phyloP scores from a whole-genome alignment of 2,113 vertebrate genomes.

The Protomyctophum bolini region DNA sequence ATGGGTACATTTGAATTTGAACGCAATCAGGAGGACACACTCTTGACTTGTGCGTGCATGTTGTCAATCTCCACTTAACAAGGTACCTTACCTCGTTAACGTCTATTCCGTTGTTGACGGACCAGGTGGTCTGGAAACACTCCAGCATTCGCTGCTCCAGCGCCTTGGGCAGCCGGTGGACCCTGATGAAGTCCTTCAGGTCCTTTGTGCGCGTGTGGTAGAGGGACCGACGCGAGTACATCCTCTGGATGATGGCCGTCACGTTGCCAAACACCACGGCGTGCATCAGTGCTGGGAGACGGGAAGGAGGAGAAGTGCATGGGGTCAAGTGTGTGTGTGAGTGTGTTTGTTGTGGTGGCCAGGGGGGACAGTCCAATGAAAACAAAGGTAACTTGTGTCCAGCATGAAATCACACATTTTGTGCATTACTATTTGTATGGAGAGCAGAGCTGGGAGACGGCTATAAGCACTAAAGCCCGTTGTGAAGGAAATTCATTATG shows the following conservation, averaged over 20 bases:
- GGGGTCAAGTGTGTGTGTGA: not conserved
- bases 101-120: slow-evolving; percentile 96
- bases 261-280: slow-evolving; percentile 95
- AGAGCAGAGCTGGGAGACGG: no score
- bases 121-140: slow-evolving; percentile 98
- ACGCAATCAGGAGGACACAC: no score
- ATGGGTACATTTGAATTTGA: no score
- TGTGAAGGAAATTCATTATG: no score
- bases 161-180: slow-evolving; percentile 91
- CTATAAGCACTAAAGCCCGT: no score
- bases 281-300: slow-evolving; percentile 90
- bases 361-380: no score
- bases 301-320: not conserved
- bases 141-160: slow-evolving; percentile 96
- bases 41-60: no score
- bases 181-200: slow-evolving; percentile 93
- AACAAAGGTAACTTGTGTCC: no score
- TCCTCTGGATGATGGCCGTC: slow-evolving; percentile 95
- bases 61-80: no score
- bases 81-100: slow-evolving; percentile 88
- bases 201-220: slow-evolving; percentile 97
- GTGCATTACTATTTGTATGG: no score
- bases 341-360: no score
- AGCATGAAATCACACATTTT: no score
- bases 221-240: slow-evolving; percentile 95